Evolutionary conservation across 2,888 invertebrate species (phyloP).

Genomic region (Lepidonotus clava): DNA sequence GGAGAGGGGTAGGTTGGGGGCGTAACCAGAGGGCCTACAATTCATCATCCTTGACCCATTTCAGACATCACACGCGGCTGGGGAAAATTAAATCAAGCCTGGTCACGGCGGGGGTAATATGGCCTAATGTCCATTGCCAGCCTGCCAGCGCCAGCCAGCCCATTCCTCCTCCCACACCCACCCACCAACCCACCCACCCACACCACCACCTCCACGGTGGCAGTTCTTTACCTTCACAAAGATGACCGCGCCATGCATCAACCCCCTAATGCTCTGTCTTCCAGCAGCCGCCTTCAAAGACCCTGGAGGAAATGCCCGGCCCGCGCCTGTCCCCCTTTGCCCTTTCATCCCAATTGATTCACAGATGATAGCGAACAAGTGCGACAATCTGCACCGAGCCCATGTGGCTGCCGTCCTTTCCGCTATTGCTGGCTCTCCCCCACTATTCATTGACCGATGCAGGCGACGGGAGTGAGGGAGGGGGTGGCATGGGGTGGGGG

Average conservation of each 20-base stretch:
- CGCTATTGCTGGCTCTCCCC: neutral
- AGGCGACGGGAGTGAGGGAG: no score
- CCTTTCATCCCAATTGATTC: constrained; percentile 50
- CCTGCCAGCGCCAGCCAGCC: neutral
- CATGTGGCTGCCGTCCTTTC: neutral
- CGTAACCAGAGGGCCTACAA: neutral
- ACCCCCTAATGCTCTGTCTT: neutral
- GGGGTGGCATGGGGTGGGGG: no score
- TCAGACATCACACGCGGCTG: constrained; percentile 28
- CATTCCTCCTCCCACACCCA: no score
- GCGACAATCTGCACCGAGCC: neutral
- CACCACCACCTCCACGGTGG: no score
- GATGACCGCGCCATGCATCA: constrained; percentile 29
- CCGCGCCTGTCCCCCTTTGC: neutral
- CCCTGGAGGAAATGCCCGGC: neutral
- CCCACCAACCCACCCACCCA: no score
- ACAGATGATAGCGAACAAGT: constrained; percentile 10
- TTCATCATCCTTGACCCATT: constrained; percentile 50
- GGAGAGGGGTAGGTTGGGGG: neutral
- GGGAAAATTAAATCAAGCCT: constrained; percentile 52
- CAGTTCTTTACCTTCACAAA: constrained; percentile 4
- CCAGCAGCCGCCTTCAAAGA: constrained; percentile 31
- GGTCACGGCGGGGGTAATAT: constrained; percentile 31
- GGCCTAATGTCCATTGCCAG: constrained; percentile 5
- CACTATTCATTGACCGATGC: no score